A percentile compares a stretch with the other conserved stretches of the same genome.
Evolutionary conservation across 2,113 vertebrate species (phyloP).

Genomic region (Eurystomus gularis): DNA sequence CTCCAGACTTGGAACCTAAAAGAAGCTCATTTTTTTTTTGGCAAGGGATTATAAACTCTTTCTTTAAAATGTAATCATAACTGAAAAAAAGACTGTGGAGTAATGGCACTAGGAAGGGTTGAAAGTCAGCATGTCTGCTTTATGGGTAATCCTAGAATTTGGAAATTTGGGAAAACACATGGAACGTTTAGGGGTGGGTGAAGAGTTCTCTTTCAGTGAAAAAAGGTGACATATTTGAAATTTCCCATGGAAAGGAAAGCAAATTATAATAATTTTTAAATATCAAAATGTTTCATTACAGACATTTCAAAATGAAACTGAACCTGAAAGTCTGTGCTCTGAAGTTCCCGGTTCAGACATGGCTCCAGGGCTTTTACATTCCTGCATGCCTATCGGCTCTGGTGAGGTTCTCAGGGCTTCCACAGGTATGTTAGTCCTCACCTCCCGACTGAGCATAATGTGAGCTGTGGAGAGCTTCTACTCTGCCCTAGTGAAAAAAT

Average conservation of each 20-base stretch:
- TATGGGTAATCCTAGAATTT: neutral
- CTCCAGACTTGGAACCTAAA: constrained; percentile 67
- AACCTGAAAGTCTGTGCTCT: constrained; percentile 68
- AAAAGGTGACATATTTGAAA: constrained; percentile 33
- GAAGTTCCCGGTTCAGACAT: constrained; percentile 64
- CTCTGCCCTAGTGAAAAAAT: neutral
- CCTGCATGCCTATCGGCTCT: constrained; percentile 55
- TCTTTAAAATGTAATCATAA: constrained; percentile 60
- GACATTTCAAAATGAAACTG: constrained; percentile 60
- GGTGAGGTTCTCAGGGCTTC: constrained; percentile 59
- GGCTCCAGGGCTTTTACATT: constrained; percentile 57
- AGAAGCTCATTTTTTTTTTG: constrained; percentile 18
- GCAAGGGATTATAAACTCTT: constrained; percentile 59
- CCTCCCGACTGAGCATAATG: neutral
- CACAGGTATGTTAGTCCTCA: constrained; percentile 28
- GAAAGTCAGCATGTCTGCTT: constrained; percentile 8
- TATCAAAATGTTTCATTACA: constrained; percentile 65
- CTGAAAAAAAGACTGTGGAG: constrained; percentile 18
- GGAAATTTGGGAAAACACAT: constrained; percentile 26
- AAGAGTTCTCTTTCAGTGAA: neutral
- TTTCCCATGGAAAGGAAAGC: constrained; percentile 62
- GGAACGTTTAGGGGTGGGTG: neutral
- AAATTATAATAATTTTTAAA: constrained; percentile 65
- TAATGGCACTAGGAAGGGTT: neutral
- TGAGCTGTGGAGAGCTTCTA: neutral